phyloP scores from a whole-genome alignment of 2,888 invertebrate genomes.

The Bhutanitis thaidina region DNA sequence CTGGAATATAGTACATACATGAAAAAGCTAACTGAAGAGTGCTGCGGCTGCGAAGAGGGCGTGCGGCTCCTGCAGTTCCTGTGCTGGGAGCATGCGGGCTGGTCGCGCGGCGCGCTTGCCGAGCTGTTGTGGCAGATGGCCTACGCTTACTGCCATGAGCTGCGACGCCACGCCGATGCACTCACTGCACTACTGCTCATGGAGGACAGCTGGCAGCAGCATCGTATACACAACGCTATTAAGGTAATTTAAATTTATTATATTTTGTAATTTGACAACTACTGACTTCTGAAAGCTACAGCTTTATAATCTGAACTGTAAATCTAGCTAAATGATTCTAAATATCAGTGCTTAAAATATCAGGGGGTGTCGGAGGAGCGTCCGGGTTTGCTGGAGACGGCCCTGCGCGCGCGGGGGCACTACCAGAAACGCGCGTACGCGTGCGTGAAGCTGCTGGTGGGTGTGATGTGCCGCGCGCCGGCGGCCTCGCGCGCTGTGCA shows the following conservation, averaged over 20 bases:
- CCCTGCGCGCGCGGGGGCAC: slow-evolving; percentile 94
- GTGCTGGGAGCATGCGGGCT: slow-evolving; percentile 98
- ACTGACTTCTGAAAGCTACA: no score
- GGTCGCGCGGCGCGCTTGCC: slow-evolving; percentile 92
- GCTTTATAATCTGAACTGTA: no score
- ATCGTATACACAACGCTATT: slow-evolving; percentile 95
- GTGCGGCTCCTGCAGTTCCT: slow-evolving; percentile 94
- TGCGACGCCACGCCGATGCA: slow-evolving; percentile 94
- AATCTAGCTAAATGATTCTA: no score
- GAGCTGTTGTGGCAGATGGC: slow-evolving; percentile 95
- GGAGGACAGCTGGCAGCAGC: slow-evolving; percentile 98
- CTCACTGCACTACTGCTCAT: slow-evolving; percentile 91
- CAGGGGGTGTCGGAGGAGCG: slow-evolving; percentile 82
- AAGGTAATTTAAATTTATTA: slow-evolving; percentile 80
- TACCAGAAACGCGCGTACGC: slow-evolving; percentile 98
- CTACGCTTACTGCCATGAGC: slow-evolving; percentile 95
- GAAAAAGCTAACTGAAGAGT: slow-evolving; percentile 97
- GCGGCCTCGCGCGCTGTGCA: slow-evolving; percentile 89
- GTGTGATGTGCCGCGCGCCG: slow-evolving; percentile 91
- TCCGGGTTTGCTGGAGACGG: slow-evolving; percentile 95
- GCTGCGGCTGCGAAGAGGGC: slow-evolving; percentile 94
- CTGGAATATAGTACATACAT: slow-evolving; percentile 80
- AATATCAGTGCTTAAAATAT: not conserved
- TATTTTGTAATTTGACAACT: no score
- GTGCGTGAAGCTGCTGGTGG: slow-evolving; percentile 97